These are phyloP conservation scores for Noctilio leporinus DNA, from an alignment of 2,113 vertebrate species.

Conservation along the genomic window DNA sequence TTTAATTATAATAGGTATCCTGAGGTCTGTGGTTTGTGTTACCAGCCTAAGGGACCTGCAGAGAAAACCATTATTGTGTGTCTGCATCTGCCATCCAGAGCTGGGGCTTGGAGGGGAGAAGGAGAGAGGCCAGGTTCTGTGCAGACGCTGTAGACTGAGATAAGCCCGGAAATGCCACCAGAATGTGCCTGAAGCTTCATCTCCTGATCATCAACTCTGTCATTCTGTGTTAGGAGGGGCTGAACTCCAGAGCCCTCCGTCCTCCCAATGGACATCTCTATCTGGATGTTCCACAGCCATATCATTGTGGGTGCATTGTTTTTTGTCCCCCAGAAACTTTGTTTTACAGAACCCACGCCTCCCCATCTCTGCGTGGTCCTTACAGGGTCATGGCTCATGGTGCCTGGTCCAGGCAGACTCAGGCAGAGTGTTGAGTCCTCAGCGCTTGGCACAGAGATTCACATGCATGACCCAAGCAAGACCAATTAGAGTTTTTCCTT, in stretches of 20 bases:
- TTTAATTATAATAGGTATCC: background rate
- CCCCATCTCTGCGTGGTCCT: background rate
- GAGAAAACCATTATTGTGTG: background rate
- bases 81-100: background rate
- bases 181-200: background rate
- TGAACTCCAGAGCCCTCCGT: background rate
- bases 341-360: background rate
- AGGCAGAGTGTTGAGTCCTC: background rate
- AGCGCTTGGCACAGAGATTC: background rate
- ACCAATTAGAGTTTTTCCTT: background rate
- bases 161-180: background rate
- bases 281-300: too few species aligned
- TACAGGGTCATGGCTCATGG: background rate
- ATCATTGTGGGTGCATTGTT: accelerated
- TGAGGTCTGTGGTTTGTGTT: background rate
- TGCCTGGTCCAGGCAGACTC: background rate
- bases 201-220: background rate
- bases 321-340: background rate
- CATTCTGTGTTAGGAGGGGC: background rate
- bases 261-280: accelerated
- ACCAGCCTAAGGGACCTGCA: background rate
- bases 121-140: background rate
- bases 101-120: background rate
- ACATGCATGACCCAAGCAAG: background rate
- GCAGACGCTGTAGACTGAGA: background rate